Percentiles rank a stretch among this genome's conserved stretches.
phyloP scores from a whole-genome alignment of 2,113 vertebrate species.

The Planiliza haematocheilus region DNA sequence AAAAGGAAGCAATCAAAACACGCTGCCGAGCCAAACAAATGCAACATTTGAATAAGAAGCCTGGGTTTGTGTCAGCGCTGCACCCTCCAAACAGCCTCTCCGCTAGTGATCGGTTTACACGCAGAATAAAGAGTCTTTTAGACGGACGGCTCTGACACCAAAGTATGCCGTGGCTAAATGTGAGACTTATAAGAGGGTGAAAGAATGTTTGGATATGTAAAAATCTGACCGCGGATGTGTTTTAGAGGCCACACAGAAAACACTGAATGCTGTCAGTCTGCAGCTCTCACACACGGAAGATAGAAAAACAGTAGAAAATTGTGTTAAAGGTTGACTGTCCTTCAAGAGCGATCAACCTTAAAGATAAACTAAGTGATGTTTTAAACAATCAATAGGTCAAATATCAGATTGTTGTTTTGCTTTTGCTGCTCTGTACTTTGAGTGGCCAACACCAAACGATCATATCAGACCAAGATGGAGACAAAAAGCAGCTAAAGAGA shows the following conservation, averaged over 20 bases:
- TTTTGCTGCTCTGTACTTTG: too few species aligned
- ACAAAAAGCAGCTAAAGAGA: not conserved
- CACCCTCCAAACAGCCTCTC: not conserved
- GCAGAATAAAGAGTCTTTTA: constrained; percentile 14
- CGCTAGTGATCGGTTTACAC: constrained; percentile 19
- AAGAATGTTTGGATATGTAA: constrained; percentile 53
- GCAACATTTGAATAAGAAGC: not conserved
- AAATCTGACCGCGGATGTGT: constrained; percentile 22
- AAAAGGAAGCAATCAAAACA: constrained; percentile 12
- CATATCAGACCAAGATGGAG: not conserved
- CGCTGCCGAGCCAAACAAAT: constrained; percentile 19
- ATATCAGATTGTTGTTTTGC: too few species aligned
- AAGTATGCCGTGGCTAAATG: constrained; percentile 9
- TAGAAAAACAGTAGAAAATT: not conserved
- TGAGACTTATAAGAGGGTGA: constrained; percentile 31
- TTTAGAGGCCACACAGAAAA: constrained; percentile 39
- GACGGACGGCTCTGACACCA: constrained; percentile 9
- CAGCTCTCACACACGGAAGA: not conserved
- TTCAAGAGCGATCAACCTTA: too few species aligned
- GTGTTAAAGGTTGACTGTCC: too few species aligned
- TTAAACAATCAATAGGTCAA: too few species aligned
- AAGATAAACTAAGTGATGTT: too few species aligned
- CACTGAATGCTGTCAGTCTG: constrained; percentile 5
- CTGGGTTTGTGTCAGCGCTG: not conserved
- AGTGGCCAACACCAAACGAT: too few species aligned